These are phyloP conservation scores for Leptopilina clavipes DNA, from an alignment of 1,140 invertebrate genomes.

Conservation along the genomic window DNA sequence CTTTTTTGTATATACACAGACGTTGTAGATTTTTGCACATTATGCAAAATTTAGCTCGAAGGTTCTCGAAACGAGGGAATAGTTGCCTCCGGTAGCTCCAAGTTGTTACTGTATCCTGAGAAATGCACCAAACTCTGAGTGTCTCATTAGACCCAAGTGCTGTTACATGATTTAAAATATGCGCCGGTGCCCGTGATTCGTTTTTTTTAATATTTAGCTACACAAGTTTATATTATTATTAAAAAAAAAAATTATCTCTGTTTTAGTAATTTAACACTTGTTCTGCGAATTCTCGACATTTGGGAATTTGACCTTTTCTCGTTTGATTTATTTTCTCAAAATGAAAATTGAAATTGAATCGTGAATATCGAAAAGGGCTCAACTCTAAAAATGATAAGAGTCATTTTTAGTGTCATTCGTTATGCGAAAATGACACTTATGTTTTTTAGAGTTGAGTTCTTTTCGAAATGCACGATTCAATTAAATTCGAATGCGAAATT, in stretches of 20 bases:
- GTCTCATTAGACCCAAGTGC: slow-evolving; percentile 3
- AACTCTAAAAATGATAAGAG: no score
- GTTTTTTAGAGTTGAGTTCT: no score
- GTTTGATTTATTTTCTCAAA: no score
- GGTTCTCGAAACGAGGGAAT: not conserved
- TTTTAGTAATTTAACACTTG: no score
- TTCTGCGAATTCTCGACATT: no score
- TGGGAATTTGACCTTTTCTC: no score
- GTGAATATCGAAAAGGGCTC: no score
- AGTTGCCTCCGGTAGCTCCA: not conserved
- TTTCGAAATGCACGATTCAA: no score
- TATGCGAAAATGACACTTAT: no score
- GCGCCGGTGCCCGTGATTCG: not conserved
- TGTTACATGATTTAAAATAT: slow-evolving; percentile 7
- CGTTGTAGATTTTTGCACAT: slow-evolving; percentile 16
- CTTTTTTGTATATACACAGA: not conserved
- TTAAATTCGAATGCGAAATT: no score
- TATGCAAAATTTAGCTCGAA: slow-evolving; percentile 10
- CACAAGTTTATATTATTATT: not conserved
- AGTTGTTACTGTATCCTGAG: slow-evolving; percentile 7
- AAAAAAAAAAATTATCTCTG: not conserved
- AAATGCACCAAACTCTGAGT: slow-evolving; percentile 14
- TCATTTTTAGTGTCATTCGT: no score
- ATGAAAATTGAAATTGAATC: no score
- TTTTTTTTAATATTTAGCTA: not conserved